Base-by-base conservation (phyloP, 2,797 vertebrate species). In the Aldrovandia affinis region DNA sequence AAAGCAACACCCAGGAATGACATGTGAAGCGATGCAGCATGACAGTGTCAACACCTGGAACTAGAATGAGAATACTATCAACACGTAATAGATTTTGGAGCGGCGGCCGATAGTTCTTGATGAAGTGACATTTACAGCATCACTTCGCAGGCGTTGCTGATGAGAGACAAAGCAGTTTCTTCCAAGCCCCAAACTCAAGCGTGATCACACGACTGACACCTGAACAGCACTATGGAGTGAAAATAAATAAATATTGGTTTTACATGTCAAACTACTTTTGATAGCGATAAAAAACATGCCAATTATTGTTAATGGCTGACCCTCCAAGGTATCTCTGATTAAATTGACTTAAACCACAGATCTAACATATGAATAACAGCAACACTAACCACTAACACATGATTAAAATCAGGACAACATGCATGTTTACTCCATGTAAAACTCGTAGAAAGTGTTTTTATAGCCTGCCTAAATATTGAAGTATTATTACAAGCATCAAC, bases 31-130 rank as follows among this genome's bases (percentile, higher is more conserved):
- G 73, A 47, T 77, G 73, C 73, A 44, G 39, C 47, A 77, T 77
- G 73, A 77, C 73, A 70, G 65, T 77, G 73, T 77, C 73, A 77
- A 47, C 73, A 77, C 39, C 42, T 77, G 73, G 73, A 77, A 44
- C 73, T 47, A 47, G 9, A 77, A 25, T 47, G 73, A 77, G 73
- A 77, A 44, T 47, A 77, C 73, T 77, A 77, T 47, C 73, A 44
- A 10, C 42, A 36, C 73, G 42, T 77, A 44, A 77, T 77, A 47
- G 39, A 77, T 44, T 39, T 77, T 47, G 25, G 42, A 77, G 42
- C 73, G 22, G 73, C 42, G 73, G 39, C 73, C 73, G 39, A 47
- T 44, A 44, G 73, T 77, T 22, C 39, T 25, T 77, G 73, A 77
- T 77, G 73, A 47, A 77, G 73, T 47, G 42, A 77, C 73, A 77